Conservation (phyloP, 2,113 vertebrate genomes). For the Ramphastos sulfuratus region DNA sequence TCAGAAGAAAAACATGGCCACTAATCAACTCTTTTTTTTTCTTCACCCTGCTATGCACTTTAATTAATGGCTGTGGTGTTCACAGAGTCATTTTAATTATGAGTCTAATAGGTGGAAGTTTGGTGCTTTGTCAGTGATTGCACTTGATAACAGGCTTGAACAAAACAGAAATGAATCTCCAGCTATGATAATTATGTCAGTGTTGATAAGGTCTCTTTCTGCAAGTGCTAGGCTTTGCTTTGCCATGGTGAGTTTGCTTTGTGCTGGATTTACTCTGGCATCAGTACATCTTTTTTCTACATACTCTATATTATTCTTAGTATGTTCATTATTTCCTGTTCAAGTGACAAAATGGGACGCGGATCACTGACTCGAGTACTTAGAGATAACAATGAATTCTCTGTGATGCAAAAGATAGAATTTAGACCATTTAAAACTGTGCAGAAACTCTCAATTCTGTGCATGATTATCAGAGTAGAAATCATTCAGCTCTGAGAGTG, state of each 20-base stretch:
- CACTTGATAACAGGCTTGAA: constrained; percentile 7
- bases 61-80: neutral
- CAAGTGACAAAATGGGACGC: neutral
- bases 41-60: neutral
- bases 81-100: neutral
- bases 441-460: neutral
- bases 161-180: neutral
- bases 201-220: neutral
- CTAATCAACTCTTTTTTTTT: neutral
- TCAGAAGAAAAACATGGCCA: neutral
- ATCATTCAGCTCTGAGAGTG: neutral
- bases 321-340: neutral
- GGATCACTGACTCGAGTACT: neutral
- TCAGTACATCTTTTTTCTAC: neutral
- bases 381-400: neutral
- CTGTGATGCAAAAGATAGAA: neutral
- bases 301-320: neutral
- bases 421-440: neutral
- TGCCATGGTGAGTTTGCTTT: neutral
- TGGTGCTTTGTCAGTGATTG: neutral
- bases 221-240: neutral
- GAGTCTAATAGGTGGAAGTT: neutral
- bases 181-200: neutral
- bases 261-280: neutral
- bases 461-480: neutral